Evolutionary conservation across 2,888 invertebrate species (phyloP).

Genomic region (Tetragonisca angustula): DNA sequence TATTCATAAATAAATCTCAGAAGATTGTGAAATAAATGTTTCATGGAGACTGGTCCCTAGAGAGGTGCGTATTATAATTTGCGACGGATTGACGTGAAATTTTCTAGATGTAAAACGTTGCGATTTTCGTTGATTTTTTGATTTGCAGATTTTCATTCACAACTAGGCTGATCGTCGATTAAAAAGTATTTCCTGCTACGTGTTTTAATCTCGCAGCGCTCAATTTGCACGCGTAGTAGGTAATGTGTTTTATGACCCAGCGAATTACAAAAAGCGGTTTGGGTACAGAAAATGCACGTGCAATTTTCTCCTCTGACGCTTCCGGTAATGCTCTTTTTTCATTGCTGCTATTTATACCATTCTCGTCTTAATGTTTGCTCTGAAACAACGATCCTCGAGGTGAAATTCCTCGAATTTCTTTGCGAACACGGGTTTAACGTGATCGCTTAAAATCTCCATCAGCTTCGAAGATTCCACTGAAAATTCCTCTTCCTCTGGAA

Average conservation of each 20-base stretch:
- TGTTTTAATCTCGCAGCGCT: neutral
- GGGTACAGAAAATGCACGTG: neutral
- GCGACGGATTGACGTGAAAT: neutral
- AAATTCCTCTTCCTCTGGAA: neutral
- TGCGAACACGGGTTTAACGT: neutral
- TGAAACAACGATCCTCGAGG: neutral
- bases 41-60: constrained; percentile 18
- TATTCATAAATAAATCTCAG: constrained; percentile 23
- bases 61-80: neutral
- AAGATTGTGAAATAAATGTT: constrained; percentile 35
- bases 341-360: neutral
- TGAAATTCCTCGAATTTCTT: neutral
- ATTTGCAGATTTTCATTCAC: neutral
- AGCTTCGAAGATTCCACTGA: neutral
- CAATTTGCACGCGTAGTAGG: neutral
- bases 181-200: neutral
- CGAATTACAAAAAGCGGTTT: neutral
- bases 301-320: constrained; percentile 25
- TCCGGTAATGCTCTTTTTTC: neutral
- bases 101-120: neutral
- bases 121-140: neutral
- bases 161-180: neutral
- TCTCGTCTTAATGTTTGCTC: neutral
- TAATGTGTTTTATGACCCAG: neutral
- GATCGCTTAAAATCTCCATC: neutral